Percentiles rank a stretch among this genome's conserved stretches.
Conservation (phyloP, 2,888 invertebrate species). For the Drosophila mimica region DNA sequence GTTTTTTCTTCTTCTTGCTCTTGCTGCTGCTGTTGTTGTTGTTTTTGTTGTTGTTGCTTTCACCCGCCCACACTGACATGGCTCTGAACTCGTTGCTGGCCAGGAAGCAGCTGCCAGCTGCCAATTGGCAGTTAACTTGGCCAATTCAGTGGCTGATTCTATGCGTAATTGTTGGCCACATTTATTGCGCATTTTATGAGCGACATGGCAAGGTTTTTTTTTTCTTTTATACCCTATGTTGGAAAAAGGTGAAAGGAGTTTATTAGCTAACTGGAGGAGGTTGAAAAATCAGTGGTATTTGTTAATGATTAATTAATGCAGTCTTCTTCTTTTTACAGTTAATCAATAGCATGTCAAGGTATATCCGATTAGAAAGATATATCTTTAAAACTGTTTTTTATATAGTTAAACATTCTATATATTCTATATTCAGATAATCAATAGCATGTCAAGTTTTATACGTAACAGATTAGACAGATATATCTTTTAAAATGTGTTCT, state of each 20-base stretch:
- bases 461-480: too few species aligned
- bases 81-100: slow-evolving; percentile 15
- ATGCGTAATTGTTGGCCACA: slow-evolving; percentile 33
- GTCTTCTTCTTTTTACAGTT: too few species aligned
- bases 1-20: not conserved
- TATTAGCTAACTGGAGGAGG: not conserved
- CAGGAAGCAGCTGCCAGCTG: slow-evolving; percentile 43
- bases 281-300: not conserved
- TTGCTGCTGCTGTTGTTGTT: not conserved
- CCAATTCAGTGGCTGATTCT: slow-evolving; percentile 50
- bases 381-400: too few species aligned
- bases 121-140: slow-evolving; percentile 27
- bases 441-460: not conserved
- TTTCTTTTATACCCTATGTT: not conserved
- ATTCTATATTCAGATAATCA: not conserved
- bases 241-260: not conserved
- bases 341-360: too few species aligned
- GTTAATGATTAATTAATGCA: not conserved
- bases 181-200: slow-evolving; percentile 35
- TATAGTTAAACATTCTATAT: too few species aligned
- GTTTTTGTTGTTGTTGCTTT: slow-evolving; percentile 58
- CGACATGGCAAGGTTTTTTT: not conserved
- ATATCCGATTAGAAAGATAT: too few species aligned
- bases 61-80: slow-evolving; percentile 57
- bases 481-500: too few species aligned